Evolutionary conservation across 2,113 vertebrate species (phyloP).

Genomic region (Vombatus ursinus): DNA sequence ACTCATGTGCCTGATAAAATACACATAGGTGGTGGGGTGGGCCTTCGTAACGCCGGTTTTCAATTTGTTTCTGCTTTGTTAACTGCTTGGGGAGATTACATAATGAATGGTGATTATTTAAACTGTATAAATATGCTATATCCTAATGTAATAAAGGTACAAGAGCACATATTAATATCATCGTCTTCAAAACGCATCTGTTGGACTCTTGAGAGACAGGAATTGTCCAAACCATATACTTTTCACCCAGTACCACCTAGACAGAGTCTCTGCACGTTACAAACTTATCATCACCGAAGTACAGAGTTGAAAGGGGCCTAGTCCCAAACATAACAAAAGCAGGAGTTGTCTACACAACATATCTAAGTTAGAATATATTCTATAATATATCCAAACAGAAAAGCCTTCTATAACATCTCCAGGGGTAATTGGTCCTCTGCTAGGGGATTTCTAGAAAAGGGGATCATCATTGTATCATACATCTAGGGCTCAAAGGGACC

Average conservation of each 20-base stretch:
- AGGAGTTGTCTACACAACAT: not conserved
- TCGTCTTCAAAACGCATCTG: constrained; percentile 23
- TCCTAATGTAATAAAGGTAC: constrained; percentile 37
- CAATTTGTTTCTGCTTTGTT: constrained; percentile 59
- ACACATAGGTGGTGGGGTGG: not conserved
- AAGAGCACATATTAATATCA: constrained; percentile 6
- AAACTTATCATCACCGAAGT: not conserved
- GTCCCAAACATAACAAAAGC: not conserved
- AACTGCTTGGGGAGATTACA: constrained; percentile 38
- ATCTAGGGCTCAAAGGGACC: not conserved
- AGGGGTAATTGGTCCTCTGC: not conserved
- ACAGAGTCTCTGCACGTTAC: not conserved
- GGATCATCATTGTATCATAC: not conserved
- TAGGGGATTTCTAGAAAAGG: not conserved
- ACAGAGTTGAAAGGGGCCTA: not conserved
- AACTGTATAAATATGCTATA: constrained; percentile 63
- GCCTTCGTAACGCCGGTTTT: constrained; percentile 58
- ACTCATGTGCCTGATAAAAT: constrained; percentile 50
- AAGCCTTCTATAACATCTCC: not conserved
- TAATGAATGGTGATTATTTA: constrained; percentile 58
- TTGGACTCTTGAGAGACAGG: not conserved
- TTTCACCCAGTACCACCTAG: not conserved
- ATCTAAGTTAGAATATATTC: not conserved
- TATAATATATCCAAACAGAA: not conserved
- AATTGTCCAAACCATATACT: not conserved